Evolutionary conservation across 2,113 vertebrate genomes (phyloP).

Genomic region (Rhynchomys soricoides): DNA sequence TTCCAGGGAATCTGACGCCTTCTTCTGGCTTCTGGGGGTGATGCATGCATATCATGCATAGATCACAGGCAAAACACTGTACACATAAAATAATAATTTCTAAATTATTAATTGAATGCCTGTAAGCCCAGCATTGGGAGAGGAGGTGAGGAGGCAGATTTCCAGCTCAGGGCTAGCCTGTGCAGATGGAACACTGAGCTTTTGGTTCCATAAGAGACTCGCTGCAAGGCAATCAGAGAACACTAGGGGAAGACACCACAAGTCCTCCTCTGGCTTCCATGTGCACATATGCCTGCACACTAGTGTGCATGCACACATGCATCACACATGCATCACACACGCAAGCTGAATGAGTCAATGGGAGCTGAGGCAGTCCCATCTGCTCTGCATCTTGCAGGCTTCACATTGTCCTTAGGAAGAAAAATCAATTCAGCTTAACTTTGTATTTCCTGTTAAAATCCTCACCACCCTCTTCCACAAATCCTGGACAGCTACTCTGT

Average conservation of each 20-base stretch:
- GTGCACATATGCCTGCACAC: neutral
- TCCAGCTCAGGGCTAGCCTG: neutral
- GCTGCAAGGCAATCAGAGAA: neutral
- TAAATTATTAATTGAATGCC: neutral
- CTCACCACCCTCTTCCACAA: neutral
- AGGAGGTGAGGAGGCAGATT: neutral
- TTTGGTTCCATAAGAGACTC: neutral
- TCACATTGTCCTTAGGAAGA: neutral
- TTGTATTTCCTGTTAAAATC: neutral
- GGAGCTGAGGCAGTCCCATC: neutral
- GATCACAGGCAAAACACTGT: neutral
- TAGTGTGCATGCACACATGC: rapidly evolving
- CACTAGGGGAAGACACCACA: neutral
- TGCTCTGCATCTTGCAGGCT: neutral
- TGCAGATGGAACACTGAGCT: neutral
- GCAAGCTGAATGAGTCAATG: neutral
- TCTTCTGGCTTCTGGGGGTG: neutral
- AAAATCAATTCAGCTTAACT: neutral
- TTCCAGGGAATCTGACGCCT: neutral
- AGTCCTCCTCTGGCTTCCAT: neutral
- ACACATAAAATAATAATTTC: neutral
- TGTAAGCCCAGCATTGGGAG: neutral
- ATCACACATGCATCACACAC: neutral
- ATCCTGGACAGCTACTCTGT: neutral
- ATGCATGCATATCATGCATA: neutral